These are phyloP conservation scores for Microtus ochrogaster DNA, from an alignment of 2,113 vertebrate genomes.

Conservation along the genomic window DNA sequence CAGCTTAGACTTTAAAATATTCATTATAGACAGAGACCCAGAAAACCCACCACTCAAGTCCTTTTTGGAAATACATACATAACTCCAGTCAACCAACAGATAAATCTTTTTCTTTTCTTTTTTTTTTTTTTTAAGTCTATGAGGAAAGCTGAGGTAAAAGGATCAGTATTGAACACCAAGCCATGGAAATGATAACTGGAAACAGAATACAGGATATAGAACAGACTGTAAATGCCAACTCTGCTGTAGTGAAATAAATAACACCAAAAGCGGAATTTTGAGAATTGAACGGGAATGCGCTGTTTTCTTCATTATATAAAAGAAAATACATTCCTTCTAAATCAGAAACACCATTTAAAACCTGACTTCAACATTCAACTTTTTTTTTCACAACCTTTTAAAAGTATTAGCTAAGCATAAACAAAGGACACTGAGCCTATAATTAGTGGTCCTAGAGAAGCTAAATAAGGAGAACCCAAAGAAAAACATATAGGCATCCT, in stretches of 20 bases:
- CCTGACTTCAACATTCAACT: neutral
- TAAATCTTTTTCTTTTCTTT: slow-evolving; percentile 3
- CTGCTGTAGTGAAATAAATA: slow-evolving; percentile 11
- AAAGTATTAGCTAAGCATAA: neutral
- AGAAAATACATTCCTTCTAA: neutral
- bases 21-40: neutral
- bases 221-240: neutral
- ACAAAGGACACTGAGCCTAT: no score
- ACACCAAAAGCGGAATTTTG: neutral
- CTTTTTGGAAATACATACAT: neutral
- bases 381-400: neutral
- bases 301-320: neutral
- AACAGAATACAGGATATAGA: neutral
- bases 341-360: slow-evolving; percentile 7
- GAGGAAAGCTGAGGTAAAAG: neutral
- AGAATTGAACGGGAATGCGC: neutral
- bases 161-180: neutral
- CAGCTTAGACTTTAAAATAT: neutral
- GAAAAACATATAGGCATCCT: no score
- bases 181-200: slow-evolving; percentile 13
- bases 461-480: no score
- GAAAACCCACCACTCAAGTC: neutral
- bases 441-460: no score
- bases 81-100: slow-evolving; percentile 3
- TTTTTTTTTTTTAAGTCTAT: neutral